Conservation (phyloP, 1,140 invertebrate species). For the Ceratosolen solmsi region DNA sequence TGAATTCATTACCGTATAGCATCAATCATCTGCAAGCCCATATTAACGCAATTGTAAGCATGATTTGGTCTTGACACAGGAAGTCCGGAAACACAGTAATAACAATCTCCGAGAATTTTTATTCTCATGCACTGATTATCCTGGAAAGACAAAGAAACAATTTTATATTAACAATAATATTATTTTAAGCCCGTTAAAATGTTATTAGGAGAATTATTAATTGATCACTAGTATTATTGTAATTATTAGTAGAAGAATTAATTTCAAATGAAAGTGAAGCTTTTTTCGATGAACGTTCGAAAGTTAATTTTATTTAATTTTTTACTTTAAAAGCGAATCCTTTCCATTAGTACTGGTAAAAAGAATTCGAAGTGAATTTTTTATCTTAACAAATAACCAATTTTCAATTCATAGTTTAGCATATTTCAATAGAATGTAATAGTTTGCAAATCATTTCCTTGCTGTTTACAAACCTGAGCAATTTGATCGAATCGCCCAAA, state of each 20-base stretch:
- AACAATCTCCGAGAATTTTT: constrained; percentile 96
- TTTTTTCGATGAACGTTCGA: too few species aligned
- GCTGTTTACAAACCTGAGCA: constrained; percentile 81
- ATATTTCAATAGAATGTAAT: too few species aligned
- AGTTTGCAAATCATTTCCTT: background rate
- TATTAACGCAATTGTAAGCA: constrained; percentile 95
- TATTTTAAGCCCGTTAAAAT: too few species aligned
- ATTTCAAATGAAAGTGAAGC: too few species aligned
- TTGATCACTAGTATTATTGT: too few species aligned
- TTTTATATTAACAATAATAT: background rate
- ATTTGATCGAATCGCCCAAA: constrained; percentile 98
- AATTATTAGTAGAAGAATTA: too few species aligned
- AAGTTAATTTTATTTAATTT: too few species aligned
- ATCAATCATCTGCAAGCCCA: constrained; percentile 97
- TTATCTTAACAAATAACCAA: too few species aligned
- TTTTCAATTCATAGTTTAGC: too few species aligned
- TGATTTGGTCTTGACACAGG: constrained; percentile 94
- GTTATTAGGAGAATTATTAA: too few species aligned
- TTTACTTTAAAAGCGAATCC: too few species aligned
- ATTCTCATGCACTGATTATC: constrained; percentile 96
- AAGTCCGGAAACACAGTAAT: constrained; percentile 95
- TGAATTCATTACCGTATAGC: constrained; percentile 83
- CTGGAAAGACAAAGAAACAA: constrained; percentile 73
- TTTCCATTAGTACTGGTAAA: background rate
- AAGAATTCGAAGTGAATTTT: background rate